Evolutionary conservation across 1,140 invertebrate species (phyloP), one percentile per base, ranked within the genome.

Genomic region (Tribolium madens): DNA sequence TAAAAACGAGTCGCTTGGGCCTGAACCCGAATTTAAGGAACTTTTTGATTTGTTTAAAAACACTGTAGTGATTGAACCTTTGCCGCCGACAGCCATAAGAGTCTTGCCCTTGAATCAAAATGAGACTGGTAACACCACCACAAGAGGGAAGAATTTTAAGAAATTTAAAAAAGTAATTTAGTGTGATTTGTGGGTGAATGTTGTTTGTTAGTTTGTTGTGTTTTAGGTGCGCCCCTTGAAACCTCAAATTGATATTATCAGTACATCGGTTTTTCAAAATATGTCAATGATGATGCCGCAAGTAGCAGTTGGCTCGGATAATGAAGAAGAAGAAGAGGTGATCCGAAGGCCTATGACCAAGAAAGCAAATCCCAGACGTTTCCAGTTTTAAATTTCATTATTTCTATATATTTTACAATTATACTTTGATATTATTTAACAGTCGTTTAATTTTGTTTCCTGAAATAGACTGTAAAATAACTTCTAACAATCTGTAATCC

Each of bases 111-210:
- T 15, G 3, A 6, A 2, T 18, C 46, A n/a, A 18, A 4, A 26
- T 5, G 6, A 26, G 12, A 21, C 15, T 18, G 12, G 18, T 10
- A 50, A 21, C 12, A 52, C 5, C 0, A 14, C 5, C 7, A 15
- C 12, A 12, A 21, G 14, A 0, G 70, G 46, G 18, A 33, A 52
- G 10, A 72, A 71, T 17, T 71, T 71, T 21, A 71, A 71, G 15
- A 14, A 15, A 47, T 71, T 71, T 17, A 72, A 52, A 72, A 72
- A 72, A 26, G 47, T 13, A 13, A 47, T n/a, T n/a, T n/a, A 60
- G 53, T 60, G 9, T 5, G 2, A 33, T 5, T 17, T 21, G 2
- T 47, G 46, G 10, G 46, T 21, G 18, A n/a, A 1, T 5, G 21
- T 33, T 9, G 10, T 3, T 64, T 64, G 13, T 12, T n/a, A 31